Base-by-base conservation (phyloP, 2,888 invertebrate genomes). In the Nemoura dubitans region DNA sequence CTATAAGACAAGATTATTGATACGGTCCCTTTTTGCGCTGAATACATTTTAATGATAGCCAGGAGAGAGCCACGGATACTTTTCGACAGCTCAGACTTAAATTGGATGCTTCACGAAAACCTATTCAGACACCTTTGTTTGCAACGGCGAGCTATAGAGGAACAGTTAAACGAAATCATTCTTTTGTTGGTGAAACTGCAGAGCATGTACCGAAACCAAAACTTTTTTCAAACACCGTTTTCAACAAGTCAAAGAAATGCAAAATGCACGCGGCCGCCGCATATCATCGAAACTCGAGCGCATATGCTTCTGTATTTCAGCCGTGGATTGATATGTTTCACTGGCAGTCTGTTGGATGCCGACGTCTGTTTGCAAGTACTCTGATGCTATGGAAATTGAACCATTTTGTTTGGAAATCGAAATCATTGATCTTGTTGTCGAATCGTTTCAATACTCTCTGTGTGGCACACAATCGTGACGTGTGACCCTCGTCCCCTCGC, bases 401-500 rank as follows among this genome's bases (percentile, higher is more conserved):
- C 86, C 82, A 86, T 86, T 86, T 80, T 86, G 86, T 86, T 86
- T 81, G 86, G 86, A 59, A 86, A 86, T 86, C 86, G 86, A 86
- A 86, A 86, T 86, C 86, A 86, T 86, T 86, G 86, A 86, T 86
- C 86, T 86, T 86, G 84, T 84, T 84, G 84, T 27, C 84, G 84
- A 76, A 84, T n/a, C 59, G 83, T n/a, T 16, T 36, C 59, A 25
- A 84, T 26, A 59, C 59, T 26, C 25, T 84, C 42, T 83, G 83
- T 42, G 42, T 26, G 25, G 36, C 43, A 84, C 84, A 84, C 84
- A 84, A 84, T 84, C 84, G 42, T 59, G 27, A 26, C 76, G 59
- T 84, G 84, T 84, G 59, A 84, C 43, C 76, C 84, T 25, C 59
- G 43, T 26, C 6, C 6, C 30, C 5, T n/a, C 30, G 29, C 83